Evolutionary conservation across 1,140 invertebrate species (phyloP), one percentile per base, ranked within the genome.

Genomic region (Drosophila bocqueti): DNA sequence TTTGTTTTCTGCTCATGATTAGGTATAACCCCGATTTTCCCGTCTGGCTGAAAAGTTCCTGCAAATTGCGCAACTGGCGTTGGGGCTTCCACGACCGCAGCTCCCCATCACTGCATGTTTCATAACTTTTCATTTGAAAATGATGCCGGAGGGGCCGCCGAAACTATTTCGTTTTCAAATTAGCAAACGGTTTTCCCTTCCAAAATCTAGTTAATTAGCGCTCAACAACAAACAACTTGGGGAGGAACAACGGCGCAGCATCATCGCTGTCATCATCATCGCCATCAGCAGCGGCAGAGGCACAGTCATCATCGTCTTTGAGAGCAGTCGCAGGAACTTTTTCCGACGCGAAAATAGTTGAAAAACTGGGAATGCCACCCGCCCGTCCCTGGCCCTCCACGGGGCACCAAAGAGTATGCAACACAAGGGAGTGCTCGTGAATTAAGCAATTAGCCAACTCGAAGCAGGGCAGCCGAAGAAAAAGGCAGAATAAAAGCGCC

Each of bases 171-270:
- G 71, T 74, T 81, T 85, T 79, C 62, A 76, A 85, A 81, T 81
- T 85, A 81, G 79, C 79, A 59, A 85, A 79, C 75, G 61, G 64
- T 66, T 81, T 79, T 54, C 49, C 55, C 74, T 52, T 76, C 49
- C 69, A 81, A 85, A 86, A 76, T 85, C 55, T 50, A 81, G 83
- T 85, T 82, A 85, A 85, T 85, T 85, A 85, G 79, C 59, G 52
- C 55, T 29, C 40, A 68, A 68, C 73, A 78, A 58, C 76, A 71
- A 69, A 81, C 74, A 82, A 82, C 58, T 63, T 21, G 64, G 65
- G 40, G 64, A 26, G 57, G 18, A 77, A 62, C 49, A 81, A 46
- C 62, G 62, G 42, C 26, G 62, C 49, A 73, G 42, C 58, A 42
- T 31, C 38, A 75, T 36, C n/a, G 11, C 24, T 16, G 54, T 63